Base-by-base conservation (phyloP, 2,797 vertebrate species). In the Xenops minutus region DNA sequence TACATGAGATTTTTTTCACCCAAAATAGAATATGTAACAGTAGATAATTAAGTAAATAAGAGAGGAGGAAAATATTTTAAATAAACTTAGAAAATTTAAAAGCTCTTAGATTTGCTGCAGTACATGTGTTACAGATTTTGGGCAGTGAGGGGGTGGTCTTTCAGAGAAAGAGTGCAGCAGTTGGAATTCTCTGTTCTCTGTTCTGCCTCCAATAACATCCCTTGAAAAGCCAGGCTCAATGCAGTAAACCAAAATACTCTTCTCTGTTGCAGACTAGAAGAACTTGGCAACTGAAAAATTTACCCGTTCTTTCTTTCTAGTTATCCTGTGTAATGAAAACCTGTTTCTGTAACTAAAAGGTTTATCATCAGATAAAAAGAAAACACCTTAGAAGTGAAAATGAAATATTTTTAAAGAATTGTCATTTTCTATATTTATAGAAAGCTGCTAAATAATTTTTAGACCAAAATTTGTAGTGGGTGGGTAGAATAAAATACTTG, bases 21-120 rank as follows among this genome's bases (percentile, higher is more conserved):
- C 82, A 68, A 41, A 84, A 41, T 4, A 91, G 36, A 73, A 44
- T 59, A 20, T 18, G 5, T 52, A 78, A 69, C 13, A 41, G 29
- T 81, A 88, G 67, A 32, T 62, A 83, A 59, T 58, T 43, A 58
- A 82, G 67, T 37, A 85, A 94, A 93, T 95, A 95, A 91, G 79
- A 96, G 88, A 89, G 54, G 26, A 95, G 89, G 62, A 30, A 73
- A 92, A 37, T 4, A 54, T 17, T 85, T 80, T 80, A 62, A 78
- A 84, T 69, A 86, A 90, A 66, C 16, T 41, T 81, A 39, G 0
- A 55, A 32, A 85, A 80, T 80, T 41, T 68, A 91, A 93, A 88
- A 83, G 12, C 46, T 94, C 14, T 68, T 51, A 86, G 51, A 24
- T 27, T 77, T 83, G 26, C 23, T 84, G 30, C 37, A 61, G 46